Conservation (phyloP, 2,797 vertebrate genomes). For the Oryzias dopingdopingensis region DNA sequence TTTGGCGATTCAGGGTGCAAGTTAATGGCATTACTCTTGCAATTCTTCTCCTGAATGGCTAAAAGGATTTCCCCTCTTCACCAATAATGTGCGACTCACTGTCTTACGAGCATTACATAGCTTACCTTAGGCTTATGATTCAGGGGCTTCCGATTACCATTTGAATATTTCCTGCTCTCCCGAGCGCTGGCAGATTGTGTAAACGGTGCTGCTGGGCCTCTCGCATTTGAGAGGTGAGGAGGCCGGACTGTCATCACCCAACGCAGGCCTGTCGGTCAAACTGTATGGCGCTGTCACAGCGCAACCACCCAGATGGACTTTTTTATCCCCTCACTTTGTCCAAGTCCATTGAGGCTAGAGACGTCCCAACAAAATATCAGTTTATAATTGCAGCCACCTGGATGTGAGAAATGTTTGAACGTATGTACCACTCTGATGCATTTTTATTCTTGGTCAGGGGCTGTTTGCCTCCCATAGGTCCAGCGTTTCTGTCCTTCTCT, state of each 20-base stretch:
- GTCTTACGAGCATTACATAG: slow-evolving; percentile 85
- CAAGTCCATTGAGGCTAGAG: slow-evolving; percentile 30
- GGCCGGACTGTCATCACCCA: slow-evolving; percentile 56
- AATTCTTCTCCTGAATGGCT: slow-evolving; percentile 82
- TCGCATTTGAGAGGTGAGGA: slow-evolving; percentile 53
- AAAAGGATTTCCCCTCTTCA: slow-evolving; percentile 79
- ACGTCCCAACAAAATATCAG: slow-evolving; percentile 25
- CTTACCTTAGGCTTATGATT: slow-evolving; percentile 85
- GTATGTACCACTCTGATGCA: slow-evolving; percentile 54
- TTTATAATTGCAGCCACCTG: slow-evolving; percentile 22
- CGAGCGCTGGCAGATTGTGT: slow-evolving; percentile 64
- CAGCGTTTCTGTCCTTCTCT: slow-evolving; percentile 80
- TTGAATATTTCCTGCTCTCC: slow-evolving; percentile 79
- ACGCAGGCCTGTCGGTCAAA: slow-evolving; percentile 66
- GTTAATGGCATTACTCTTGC: slow-evolving; percentile 85
- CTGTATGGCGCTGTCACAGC: slow-evolving; percentile 28
- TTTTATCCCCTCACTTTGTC: slow-evolving; percentile 35
- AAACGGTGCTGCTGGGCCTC: slow-evolving; percentile 56
- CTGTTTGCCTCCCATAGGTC: slow-evolving; percentile 88
- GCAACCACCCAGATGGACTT: slow-evolving; percentile 59
- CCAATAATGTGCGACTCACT: slow-evolving; percentile 83
- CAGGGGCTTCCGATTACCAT: slow-evolving; percentile 81
- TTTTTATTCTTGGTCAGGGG: slow-evolving; percentile 78
- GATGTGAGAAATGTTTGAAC: neutral
- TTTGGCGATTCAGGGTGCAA: slow-evolving; percentile 81